phyloP scores from a whole-genome alignment of 2,113 vertebrate species.

The Aptenodytes patagonicus region DNA sequence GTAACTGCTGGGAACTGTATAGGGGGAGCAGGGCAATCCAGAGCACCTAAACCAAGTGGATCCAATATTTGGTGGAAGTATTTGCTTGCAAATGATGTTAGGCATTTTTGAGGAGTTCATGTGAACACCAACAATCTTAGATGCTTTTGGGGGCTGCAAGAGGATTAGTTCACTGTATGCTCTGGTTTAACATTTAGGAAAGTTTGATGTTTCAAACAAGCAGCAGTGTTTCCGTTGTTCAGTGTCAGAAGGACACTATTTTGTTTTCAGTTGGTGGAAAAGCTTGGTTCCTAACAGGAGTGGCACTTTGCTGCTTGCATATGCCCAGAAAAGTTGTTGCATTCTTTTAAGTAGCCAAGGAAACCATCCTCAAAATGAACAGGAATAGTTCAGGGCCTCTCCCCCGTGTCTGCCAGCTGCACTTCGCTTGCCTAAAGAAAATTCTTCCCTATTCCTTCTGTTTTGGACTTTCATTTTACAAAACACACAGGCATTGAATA shows the following conservation, averaged over 20 bases:
- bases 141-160: neutral
- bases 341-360: neutral
- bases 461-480: neutral
- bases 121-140: neutral
- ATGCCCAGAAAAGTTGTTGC: neutral
- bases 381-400: neutral
- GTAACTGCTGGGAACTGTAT: neutral
- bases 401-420: neutral
- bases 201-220: neutral
- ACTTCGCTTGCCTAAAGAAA: neutral
- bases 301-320: neutral
- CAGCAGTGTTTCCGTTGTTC: neutral
- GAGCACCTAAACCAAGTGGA: neutral
- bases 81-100: neutral
- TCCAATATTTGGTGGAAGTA: neutral
- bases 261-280: neutral
- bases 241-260: neutral
- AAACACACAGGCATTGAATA: neutral
- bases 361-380: conserved; percentile 4
- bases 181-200: neutral
- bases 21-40: neutral
- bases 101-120: neutral
- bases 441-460: neutral
- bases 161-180: neutral
- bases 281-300: neutral